Percentiles rank a stretch among this genome's conserved stretches.
These are phyloP conservation scores for Scleropages formosus DNA, from an alignment of 2,797 vertebrate genomes.

Conservation along the genomic window DNA sequence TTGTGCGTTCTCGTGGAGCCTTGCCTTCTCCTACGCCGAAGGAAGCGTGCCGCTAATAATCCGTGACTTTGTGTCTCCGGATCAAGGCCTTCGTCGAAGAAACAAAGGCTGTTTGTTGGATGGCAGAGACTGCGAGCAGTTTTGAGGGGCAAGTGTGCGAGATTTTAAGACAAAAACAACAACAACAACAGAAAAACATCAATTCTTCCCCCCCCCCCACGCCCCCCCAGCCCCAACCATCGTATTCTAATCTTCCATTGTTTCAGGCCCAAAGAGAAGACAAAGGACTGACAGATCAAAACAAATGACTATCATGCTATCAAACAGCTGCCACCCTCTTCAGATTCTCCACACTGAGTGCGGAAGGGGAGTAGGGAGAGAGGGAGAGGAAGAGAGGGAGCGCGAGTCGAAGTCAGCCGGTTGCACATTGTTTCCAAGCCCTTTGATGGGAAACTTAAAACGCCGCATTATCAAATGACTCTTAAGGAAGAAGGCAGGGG, in stretches of 20 bases:
- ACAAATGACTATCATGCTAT: constrained; percentile 78
- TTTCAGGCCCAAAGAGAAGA: constrained; percentile 67
- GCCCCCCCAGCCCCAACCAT: constrained; percentile 40
- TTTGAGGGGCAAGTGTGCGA: constrained; percentile 45
- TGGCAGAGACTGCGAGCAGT: constrained; percentile 62
- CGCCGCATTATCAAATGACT: constrained; percentile 80
- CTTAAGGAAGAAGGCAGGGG: constrained; percentile 62
- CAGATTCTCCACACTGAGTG: constrained; percentile 66
- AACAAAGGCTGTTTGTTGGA: constrained; percentile 47
- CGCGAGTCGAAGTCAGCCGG: constrained; percentile 71
- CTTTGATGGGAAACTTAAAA: constrained; percentile 87
- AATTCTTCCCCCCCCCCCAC: constrained; percentile 50
- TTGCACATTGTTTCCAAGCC: constrained; percentile 72
- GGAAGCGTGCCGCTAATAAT: constrained; percentile 28
- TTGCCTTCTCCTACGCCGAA: not conserved
- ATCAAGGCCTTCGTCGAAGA: constrained; percentile 52
- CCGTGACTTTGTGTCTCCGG: constrained; percentile 45
- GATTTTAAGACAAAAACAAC: constrained; percentile 50
- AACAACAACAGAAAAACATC: constrained; percentile 58
- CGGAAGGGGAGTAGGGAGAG: constrained; percentile 47
- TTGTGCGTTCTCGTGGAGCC: constrained; percentile 32
- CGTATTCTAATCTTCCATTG: constrained; percentile 72
- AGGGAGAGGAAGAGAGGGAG: constrained; percentile 56
- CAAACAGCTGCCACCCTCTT: constrained; percentile 69
- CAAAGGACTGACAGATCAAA: constrained; percentile 82